Evolutionary conservation across 92 coral and sea anemone genomes (phyloP).

Genomic region (Actinernus sp.): DNA sequence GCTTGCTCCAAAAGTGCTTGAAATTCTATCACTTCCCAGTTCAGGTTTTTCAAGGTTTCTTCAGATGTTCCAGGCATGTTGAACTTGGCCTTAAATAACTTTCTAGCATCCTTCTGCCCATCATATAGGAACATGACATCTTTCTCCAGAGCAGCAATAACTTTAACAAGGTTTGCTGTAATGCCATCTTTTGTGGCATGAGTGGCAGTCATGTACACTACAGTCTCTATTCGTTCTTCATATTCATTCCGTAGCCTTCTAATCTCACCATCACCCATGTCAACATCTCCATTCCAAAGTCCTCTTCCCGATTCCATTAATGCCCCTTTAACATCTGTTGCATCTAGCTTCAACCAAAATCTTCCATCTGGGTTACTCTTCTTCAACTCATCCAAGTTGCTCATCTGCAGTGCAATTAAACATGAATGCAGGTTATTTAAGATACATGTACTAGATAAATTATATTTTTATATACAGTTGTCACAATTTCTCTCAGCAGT

Average conservation of each 20-base stretch:
- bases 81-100: slow-evolving; percentile 1
- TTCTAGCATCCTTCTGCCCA: slow-evolving; percentile 3
- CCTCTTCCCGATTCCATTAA: slow-evolving; percentile 25
- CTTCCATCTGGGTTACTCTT: slow-evolving; percentile 35
- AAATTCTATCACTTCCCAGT: slow-evolving; percentile 9
- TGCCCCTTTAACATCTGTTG: slow-evolving; percentile 24
- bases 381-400: slow-evolving; percentile 16
- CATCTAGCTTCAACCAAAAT: slow-evolving; percentile 41
- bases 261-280: slow-evolving; percentile 14
- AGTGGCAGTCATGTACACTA: neutral
- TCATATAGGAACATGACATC: slow-evolving; percentile 23
- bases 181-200: neutral
- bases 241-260: slow-evolving; percentile 13
- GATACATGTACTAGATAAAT: too few species aligned
- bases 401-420: neutral
- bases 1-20: slow-evolving; percentile 21
- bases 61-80: slow-evolving; percentile 17
- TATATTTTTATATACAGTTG: too few species aligned
- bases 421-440: too few species aligned
- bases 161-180: neutral
- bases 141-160: neutral
- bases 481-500: too few species aligned
- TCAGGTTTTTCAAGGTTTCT: too few species aligned
- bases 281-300: slow-evolving; percentile 38
- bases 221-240: slow-evolving; percentile 15